Evolutionary conservation across 2,888 invertebrate species (phyloP), one percentile per base, ranked within the genome.

Genomic region (Hypena proboscidalis): DNA sequence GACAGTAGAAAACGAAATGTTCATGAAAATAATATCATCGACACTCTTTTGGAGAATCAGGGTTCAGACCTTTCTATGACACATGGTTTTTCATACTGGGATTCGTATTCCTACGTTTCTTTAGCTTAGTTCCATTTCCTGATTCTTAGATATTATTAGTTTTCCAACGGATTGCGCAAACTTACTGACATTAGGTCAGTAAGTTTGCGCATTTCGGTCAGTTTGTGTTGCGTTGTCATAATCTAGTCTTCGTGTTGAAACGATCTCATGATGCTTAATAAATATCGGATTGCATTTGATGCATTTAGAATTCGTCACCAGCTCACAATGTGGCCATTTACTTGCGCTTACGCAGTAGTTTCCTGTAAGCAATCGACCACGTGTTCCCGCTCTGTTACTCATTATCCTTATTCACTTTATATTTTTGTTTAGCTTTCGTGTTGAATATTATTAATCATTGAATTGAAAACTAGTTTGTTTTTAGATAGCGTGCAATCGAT

Each of bases 301-400:
- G 42, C 45, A 49, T 55, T 31, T 46, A 49, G 38, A 59, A 58
- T 62, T 55, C 40, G 53, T 59, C 60, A 59, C 57, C 54, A 48
- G 54, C 46, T 48, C 37, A 65, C 56, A 57, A 65, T 60, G 56
- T 39, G 39, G 40, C 40, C 48, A 54, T 62, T 64, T 59, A 54
- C 42, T 58, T 53, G 56, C 26, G 46, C 52, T 57, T 74, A 77
- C 58, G 72, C 65, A 61, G 66, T 68, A 62, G 80, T 83, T 85
- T 85, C 81, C 83, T 80, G 82, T 61, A 20, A 26, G 14, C 38
- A 67, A 49, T 62, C 63, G 61, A 53, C 62, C 71, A 66, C 65
- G 63, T 72, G 67, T 61, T 58, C 41, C 19, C 46, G 43, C 45
- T 61, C 55, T 40, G 61, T 79, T 80, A 74, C 69, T 75, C 75